A percentile compares a stretch with the other conserved stretches of the same genome.
These are phyloP conservation scores for Macrotis lagotis DNA, from an alignment of 2,113 vertebrate species.

Conservation along the genomic window DNA sequence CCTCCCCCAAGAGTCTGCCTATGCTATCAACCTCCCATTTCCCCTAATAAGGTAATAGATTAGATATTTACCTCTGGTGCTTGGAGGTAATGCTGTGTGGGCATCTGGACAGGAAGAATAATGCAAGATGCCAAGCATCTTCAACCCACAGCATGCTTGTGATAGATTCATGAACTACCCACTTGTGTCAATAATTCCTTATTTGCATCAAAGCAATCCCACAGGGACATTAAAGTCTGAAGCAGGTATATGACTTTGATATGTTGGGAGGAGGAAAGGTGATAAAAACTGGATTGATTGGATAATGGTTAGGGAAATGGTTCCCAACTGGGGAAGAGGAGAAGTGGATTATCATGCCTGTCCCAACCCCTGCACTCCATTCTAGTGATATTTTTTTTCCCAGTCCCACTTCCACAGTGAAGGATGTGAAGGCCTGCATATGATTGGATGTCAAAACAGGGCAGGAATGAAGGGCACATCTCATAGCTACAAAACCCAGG, in stretches of 20 bases:
- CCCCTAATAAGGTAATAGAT: not conserved
- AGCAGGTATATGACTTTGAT: not conserved
- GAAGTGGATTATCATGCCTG: not conserved
- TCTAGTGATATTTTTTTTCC: not conserved
- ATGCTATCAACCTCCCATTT: not conserved
- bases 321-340: not conserved
- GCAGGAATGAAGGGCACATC: not conserved
- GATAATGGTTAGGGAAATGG: not conserved
- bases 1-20: not conserved
- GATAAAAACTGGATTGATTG: not conserved
- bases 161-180: not conserved
- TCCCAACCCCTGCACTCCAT: not conserved
- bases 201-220: not conserved
- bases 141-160: not conserved
- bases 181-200: not conserved
- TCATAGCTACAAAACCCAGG: not conserved
- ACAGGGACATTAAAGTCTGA: not conserved
- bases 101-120: not conserved
- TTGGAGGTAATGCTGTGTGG: not conserved
- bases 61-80: not conserved
- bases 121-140: not conserved
- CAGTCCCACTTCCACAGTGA: not conserved
- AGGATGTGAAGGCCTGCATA: not conserved
- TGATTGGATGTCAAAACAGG: not conserved
- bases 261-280: not conserved